These are phyloP conservation scores for Platichthys stellatus DNA, from an alignment of 2,113 vertebrate species.

Conservation along the genomic window DNA sequence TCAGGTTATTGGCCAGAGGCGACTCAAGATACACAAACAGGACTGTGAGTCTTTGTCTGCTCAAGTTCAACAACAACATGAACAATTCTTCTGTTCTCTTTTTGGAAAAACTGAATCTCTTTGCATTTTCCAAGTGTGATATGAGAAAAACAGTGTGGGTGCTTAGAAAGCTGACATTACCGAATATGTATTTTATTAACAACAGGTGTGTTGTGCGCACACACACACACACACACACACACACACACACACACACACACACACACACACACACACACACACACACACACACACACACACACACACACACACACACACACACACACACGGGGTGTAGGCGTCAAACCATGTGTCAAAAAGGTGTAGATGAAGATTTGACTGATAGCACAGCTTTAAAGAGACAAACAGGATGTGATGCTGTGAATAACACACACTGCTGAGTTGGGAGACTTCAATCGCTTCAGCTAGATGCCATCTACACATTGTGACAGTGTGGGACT, in stretches of 20 bases:
- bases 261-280: no score
- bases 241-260: not conserved
- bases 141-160: no score
- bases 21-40: not conserved
- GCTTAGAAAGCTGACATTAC: no score
- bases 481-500: no score
- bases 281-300: not conserved
- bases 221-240: not conserved
- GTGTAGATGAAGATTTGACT: constrained; percentile 53
- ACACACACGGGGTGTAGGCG: not conserved
- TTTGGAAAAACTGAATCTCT: no score
- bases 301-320: not conserved
- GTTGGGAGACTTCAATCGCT: constrained; percentile 19
- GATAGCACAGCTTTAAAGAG: constrained; percentile 50
- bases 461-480: constrained; percentile 5
- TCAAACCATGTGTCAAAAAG: constrained; percentile 44
- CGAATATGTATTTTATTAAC: not conserved
- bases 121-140: not conserved
- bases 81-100: not conserved
- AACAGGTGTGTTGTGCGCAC: constrained; percentile 24
- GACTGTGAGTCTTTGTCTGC: not conserved
- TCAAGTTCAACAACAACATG: not conserved
- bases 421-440: constrained; percentile 26
- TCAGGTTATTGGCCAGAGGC: not conserved
- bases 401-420: constrained; percentile 76